Base-by-base conservation (phyloP, 2,888 invertebrate species). In the Polia nebulosa region DNA sequence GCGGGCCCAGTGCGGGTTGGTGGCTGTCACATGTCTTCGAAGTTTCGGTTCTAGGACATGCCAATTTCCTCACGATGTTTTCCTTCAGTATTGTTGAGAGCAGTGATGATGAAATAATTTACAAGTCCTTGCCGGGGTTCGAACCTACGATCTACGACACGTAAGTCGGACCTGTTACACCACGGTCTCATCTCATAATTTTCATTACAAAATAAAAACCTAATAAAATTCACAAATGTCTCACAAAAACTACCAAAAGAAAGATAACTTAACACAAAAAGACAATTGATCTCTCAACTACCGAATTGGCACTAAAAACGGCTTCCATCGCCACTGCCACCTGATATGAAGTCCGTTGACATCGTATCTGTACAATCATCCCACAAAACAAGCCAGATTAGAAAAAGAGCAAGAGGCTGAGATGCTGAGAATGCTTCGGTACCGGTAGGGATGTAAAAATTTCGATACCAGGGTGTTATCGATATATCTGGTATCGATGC, bases 391-490 rank as follows among this genome's bases (percentile, higher is more conserved):
- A 76, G 57, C 45, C 64, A 36, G 55, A 69, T 75, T 58, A 76
- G 71, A 85, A 87, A 87, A 83, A 85, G 74, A 77, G 52, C 73
- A 76, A 82, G 76, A 83, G 66, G 61, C 75, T 66, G 78, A 82
- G 76, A 83, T 64, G 61, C 75, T 66, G 78, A 88, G 90, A 91
- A 93, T 91, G 86, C 87, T 87, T 85, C 72, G 7, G 15, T 70
- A 72, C 85, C 72, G 7, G 15, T 70, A 72, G 59, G 6, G 72
- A 44, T 44, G 76, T 0, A 59, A 49, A n/a, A 39, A 9, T 22
- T 22, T 22, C 56, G 36, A 39, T 20, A 44, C 4, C 3, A 27
- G 32, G 8, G 0, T 2, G 3, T 13, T 59, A 55, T 55, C 59
- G 72, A 76, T 32, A 34, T 1, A 34, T 49, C 0, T 11, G 17